A percentile compares a stretch with the other conserved stretches of the same genome.
Evolutionary conservation across 92 coral and sea anemone genomes (phyloP).

Genomic region (Bergia puertoricense): DNA sequence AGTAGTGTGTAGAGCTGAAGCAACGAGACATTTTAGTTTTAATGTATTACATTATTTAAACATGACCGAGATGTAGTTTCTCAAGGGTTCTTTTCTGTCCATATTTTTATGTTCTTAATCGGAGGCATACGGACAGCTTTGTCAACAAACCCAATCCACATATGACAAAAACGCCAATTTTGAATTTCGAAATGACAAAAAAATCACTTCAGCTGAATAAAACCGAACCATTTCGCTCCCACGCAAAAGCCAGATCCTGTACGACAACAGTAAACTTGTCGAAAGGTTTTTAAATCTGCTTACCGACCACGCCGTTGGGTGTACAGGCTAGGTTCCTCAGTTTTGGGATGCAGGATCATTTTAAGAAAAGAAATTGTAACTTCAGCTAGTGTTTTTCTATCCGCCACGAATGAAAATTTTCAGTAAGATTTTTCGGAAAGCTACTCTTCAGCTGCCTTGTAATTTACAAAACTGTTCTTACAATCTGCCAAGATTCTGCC

Average conservation of each 20-base stretch:
- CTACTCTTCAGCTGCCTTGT: too few relatives aligned
- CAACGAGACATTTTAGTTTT: not conserved
- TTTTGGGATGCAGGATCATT: not conserved
- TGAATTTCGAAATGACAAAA: not conserved
- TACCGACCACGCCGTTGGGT: not conserved
- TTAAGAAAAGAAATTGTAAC: too few relatives aligned
- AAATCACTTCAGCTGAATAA: constrained; percentile 13
- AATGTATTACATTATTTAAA: not conserved
- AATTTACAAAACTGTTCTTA: too few relatives aligned
- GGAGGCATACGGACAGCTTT: constrained; percentile 14
- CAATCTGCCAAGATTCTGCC: too few relatives aligned
- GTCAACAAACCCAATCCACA: constrained; percentile 21
- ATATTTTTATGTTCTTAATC: not conserved
- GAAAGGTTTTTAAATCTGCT: not conserved
- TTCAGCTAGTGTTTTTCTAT: too few relatives aligned
- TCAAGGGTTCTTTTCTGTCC: not conserved
- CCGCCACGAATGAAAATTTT: too few relatives aligned
- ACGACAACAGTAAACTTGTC: not conserved
- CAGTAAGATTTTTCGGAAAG: too few relatives aligned
- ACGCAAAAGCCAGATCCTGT: not conserved
- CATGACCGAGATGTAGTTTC: not conserved
- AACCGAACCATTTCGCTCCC: not conserved
- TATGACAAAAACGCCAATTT: not conserved
- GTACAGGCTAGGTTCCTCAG: not conserved
- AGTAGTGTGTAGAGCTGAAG: not conserved